Evolutionary conservation across 2,113 vertebrate genomes (phyloP).

Genomic region (Pangasianodon hypophthalmus): DNA sequence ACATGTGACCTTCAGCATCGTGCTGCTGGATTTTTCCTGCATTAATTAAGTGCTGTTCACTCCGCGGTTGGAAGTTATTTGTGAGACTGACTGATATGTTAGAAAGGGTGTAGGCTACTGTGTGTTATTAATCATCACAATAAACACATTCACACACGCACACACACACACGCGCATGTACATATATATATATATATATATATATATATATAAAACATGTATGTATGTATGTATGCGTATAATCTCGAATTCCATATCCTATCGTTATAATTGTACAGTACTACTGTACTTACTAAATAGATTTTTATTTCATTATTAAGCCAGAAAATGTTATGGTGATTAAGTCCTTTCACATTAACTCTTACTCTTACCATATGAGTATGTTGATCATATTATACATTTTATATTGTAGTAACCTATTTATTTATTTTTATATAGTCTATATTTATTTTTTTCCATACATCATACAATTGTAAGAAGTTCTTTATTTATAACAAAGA

Average conservation of each 20-base stretch:
- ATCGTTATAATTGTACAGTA: too few species aligned
- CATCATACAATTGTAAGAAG: too few species aligned
- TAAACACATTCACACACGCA: neutral
- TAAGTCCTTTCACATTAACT: neutral
- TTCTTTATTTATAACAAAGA: too few species aligned
- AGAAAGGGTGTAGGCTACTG: neutral
- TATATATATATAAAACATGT: too few species aligned
- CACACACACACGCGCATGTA: too few species aligned
- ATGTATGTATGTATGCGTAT: neutral
- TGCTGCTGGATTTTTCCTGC: constrained; percentile 10
- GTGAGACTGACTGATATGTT: constrained; percentile 18
- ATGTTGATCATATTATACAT: neutral
- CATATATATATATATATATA: too few species aligned
- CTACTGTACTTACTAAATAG: neutral
- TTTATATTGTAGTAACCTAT: neutral
- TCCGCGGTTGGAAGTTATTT: constrained; percentile 3
- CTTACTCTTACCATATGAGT: neutral
- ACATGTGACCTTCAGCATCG: constrained; percentile 26
- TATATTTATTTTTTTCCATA: neutral
- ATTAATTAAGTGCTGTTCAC: constrained; percentile 22
- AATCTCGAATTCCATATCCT: neutral
- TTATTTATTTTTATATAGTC: neutral
- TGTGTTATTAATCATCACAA: neutral
- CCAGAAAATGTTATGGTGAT: neutral
- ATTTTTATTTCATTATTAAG: neutral